Conservation (phyloP, 2,888 invertebrate genomes). For the Caenorhabditis sp. region DNA sequence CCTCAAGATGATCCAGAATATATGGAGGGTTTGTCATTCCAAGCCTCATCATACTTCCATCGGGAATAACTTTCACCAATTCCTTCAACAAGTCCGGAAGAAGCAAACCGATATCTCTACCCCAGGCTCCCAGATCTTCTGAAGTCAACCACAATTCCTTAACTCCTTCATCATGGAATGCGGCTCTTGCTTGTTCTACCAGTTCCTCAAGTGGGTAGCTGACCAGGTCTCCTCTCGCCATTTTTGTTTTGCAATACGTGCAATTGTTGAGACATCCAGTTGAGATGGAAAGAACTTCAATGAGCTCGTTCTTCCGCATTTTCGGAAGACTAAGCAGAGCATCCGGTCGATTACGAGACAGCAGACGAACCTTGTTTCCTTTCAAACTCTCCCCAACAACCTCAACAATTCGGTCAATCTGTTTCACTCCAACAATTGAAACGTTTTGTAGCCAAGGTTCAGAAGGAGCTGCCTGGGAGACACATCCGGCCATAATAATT, state of each 20-base stretch:
- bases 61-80: slow-evolving; percentile 85
- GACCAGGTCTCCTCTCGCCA: slow-evolving; percentile 94
- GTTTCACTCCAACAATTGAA: slow-evolving; percentile 97
- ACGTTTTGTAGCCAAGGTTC: slow-evolving; percentile 83
- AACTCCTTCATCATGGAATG: slow-evolving; percentile 86
- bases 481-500: slow-evolving; percentile 94
- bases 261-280: slow-evolving; percentile 92
- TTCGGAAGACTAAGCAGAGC: slow-evolving; percentile 92
- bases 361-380: slow-evolving; percentile 82
- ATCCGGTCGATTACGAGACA: slow-evolving; percentile 83
- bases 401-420: slow-evolving; percentile 96
- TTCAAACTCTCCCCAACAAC: slow-evolving; percentile 97
- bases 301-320: slow-evolving; percentile 93
- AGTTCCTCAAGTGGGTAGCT: slow-evolving; percentile 84
- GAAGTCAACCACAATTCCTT: slow-evolving; percentile 97
- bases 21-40: slow-evolving; percentile 98
- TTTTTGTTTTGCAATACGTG: slow-evolving; percentile 91
- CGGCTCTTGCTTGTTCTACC: slow-evolving; percentile 60
- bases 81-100: slow-evolving; percentile 89
- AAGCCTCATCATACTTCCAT: slow-evolving; percentile 84
- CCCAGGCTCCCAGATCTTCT: slow-evolving; percentile 98
- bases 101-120: slow-evolving; percentile 88
- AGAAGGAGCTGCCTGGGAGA: slow-evolving; percentile 88
- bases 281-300: slow-evolving; percentile 86
- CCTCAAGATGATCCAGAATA: slow-evolving; percentile 91